These are phyloP conservation scores for Dicrostonyx torquatus DNA, from an alignment of 2,797 vertebrate genomes.

Conservation along the genomic window DNA sequence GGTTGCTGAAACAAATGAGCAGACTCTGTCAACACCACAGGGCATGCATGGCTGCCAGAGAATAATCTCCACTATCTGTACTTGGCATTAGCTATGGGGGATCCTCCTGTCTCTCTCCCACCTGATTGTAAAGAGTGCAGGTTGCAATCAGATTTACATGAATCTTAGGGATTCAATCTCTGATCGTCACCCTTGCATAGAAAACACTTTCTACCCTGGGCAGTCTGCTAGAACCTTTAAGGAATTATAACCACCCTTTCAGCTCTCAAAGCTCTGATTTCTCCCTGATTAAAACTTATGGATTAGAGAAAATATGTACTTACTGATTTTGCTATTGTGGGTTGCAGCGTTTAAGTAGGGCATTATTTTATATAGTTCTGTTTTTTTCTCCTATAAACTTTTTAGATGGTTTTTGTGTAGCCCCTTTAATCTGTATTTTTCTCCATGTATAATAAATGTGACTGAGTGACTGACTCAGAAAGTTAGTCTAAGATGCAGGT, in stretches of 20 bases:
- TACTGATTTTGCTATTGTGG: neutral
- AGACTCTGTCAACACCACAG: neutral
- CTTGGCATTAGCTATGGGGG: neutral
- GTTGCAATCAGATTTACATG: neutral
- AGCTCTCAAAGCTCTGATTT: slow-evolving; percentile 23
- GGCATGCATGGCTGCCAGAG: neutral
- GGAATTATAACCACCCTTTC: neutral
- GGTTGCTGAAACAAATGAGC: too few relatives aligned
- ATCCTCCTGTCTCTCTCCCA: neutral
- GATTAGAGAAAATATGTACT: neutral
- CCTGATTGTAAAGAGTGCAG: neutral
- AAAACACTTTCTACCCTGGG: neutral
- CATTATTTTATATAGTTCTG: neutral
- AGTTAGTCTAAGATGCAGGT: neutral
- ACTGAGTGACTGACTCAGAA: neutral
- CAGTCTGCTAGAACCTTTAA: neutral
- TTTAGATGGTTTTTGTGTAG: neutral
- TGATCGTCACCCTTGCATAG: neutral
- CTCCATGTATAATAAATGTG: neutral
- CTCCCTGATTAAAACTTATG: neutral
- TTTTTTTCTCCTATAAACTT: neutral
- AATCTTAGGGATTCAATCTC: neutral
- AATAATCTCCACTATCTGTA: too few relatives aligned
- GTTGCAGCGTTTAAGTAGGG: neutral
- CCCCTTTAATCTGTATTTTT: neutral